Conservation (phyloP, 2,888 invertebrate genomes). For the Amphipoea oculea region DNA sequence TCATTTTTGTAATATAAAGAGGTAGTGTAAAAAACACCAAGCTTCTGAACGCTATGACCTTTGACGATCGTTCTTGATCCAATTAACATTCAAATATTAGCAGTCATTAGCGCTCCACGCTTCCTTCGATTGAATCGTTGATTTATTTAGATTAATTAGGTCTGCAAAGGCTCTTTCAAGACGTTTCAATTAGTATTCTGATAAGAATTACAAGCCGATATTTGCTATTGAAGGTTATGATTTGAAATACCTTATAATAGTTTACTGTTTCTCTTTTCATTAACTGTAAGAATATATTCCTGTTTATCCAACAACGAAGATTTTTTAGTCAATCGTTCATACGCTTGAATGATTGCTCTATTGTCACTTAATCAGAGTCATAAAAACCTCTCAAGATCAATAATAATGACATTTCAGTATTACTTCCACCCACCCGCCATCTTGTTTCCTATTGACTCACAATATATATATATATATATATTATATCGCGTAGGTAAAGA, state of each 20-base stretch:
- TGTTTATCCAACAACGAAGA: not conserved
- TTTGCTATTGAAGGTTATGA: slow-evolving; percentile 1
- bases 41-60: slow-evolving; percentile 35
- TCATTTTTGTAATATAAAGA: not conserved
- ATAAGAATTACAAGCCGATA: not conserved
- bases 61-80: slow-evolving; percentile 37
- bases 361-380: slow-evolving; percentile 28
- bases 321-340: slow-evolving; percentile 2
- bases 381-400: slow-evolving; percentile 37
- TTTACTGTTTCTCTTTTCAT: not conserved
- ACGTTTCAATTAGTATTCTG: slow-evolving; percentile 17
- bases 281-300: not conserved
- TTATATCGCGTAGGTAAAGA: slow-evolving; percentile 53
- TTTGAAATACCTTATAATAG: not conserved
- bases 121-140: slow-evolving; percentile 43
- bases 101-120: slow-evolving; percentile 11
- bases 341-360: slow-evolving; percentile 23
- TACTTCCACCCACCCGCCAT: slow-evolving; percentile 46
- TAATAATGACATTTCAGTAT: slow-evolving; percentile 47
- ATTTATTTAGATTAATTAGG: slow-evolving; percentile 27
- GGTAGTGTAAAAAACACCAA: not conserved
- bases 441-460: slow-evolving; percentile 60
- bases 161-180: not conserved
- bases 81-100: slow-evolving; percentile 47
- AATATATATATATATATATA: too few relatives aligned